Percentiles rank a stretch among this genome's conserved stretches.
Evolutionary conservation across 1,140 invertebrate genomes (phyloP).

Genomic region (Heliconius himera): DNA sequence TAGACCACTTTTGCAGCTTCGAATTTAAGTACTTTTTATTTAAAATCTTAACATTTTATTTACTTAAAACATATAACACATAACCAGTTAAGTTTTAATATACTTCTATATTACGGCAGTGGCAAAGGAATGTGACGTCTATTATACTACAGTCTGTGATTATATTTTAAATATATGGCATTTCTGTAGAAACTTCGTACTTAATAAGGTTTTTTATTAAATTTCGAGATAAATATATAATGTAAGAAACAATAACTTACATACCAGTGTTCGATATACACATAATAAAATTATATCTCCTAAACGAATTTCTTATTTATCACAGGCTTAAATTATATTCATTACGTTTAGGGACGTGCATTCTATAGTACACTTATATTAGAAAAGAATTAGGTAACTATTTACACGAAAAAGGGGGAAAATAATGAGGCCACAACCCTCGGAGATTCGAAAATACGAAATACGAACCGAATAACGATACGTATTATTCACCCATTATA

Average conservation of each 20-base stretch:
- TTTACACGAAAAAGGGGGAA: conserved; percentile 79
- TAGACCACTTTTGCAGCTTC: not conserved
- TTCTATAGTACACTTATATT: conserved; percentile 77
- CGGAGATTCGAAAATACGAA: conserved; percentile 77
- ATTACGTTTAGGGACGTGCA: conserved; percentile 78
- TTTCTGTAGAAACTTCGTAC: not conserved
- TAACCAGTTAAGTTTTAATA: conserved; percentile 22
- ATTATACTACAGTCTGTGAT: conserved; percentile 37
- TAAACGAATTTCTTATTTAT: conserved; percentile 72
- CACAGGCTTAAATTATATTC: conserved; percentile 79
- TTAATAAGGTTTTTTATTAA: not conserved
- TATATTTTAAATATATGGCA: not conserved
- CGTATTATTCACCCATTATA: conserved; percentile 70
- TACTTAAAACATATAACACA: conserved; percentile 18
- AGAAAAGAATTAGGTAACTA: conserved; percentile 78
- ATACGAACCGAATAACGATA: conserved; percentile 51
- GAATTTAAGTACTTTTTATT: not conserved
- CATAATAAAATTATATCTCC: conserved; percentile 43
- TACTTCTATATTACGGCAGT: conserved; percentile 36
- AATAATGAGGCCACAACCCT: conserved; percentile 81
- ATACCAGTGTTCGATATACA: conserved; percentile 33
- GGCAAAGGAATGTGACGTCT: conserved; percentile 38
- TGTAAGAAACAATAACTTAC: conserved; percentile 12
- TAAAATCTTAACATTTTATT: conserved; percentile 16
- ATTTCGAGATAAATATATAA: conserved; percentile 23